phyloP scores from a whole-genome alignment of 2,888 invertebrate species.

The Agonopterix heracliana region DNA sequence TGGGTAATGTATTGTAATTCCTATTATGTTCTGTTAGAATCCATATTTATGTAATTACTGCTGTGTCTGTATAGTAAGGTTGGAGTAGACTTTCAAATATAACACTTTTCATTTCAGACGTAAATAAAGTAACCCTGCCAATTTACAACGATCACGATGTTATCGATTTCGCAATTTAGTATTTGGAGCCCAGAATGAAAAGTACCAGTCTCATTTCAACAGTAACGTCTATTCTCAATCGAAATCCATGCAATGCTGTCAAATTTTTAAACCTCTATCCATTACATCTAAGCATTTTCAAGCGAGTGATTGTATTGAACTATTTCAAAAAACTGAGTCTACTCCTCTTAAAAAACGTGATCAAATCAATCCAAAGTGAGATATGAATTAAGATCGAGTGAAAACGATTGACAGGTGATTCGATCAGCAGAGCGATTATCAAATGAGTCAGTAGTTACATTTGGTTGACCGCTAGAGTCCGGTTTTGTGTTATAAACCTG shows the following conservation, averaged over 20 bases:
- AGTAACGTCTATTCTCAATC: slow-evolving; percentile 35
- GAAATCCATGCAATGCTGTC: slow-evolving; percentile 55
- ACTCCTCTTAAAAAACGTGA: slow-evolving; percentile 54
- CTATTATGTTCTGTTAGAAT: slow-evolving; percentile 30
- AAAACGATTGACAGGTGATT: slow-evolving; percentile 64
- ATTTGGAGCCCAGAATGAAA: slow-evolving; percentile 56
- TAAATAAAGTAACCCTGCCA: slow-evolving; percentile 40
- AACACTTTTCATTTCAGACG: slow-evolving; percentile 63
- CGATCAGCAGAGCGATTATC: slow-evolving; percentile 65
- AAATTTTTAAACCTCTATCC: slow-evolving; percentile 29
- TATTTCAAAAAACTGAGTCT: slow-evolving; percentile 48
- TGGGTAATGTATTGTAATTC: slow-evolving; percentile 37
- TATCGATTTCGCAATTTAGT: slow-evolving; percentile 25
- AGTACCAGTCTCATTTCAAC: slow-evolving; percentile 34
- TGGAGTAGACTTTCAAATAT: slow-evolving; percentile 42
- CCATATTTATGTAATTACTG: slow-evolving; percentile 7
- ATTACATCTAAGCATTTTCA: slow-evolving; percentile 47
- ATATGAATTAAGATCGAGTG: slow-evolving; percentile 65
- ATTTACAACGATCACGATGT: slow-evolving; percentile 23
- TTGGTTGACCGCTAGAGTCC: slow-evolving; percentile 76
- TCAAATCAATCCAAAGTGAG: slow-evolving; percentile 58
- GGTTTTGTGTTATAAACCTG: slow-evolving; percentile 77
- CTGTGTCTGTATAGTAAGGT: slow-evolving; percentile 13
- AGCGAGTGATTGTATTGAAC: slow-evolving; percentile 50
- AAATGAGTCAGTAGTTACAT: slow-evolving; percentile 68